These are phyloP conservation scores for Orgyia antiqua DNA, from an alignment of 2,888 invertebrate genomes.

Conservation along the genomic window DNA sequence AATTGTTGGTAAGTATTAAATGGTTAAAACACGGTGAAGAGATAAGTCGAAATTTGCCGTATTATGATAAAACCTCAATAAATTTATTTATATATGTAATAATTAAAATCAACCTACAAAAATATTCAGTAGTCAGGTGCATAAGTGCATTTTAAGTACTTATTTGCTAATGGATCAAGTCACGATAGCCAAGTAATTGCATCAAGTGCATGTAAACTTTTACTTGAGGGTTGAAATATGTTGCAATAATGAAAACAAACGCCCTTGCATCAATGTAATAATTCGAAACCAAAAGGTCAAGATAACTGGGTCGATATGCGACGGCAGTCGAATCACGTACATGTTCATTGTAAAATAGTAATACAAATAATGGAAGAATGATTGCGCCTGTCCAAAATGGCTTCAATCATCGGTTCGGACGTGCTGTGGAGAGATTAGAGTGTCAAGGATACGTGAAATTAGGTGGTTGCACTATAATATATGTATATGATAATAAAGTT, in stretches of 20 bases:
- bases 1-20: too few relatives aligned
- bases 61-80: too few relatives aligned
- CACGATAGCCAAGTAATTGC: constrained; percentile 6
- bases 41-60: too few relatives aligned
- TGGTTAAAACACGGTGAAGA: too few relatives aligned
- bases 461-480: constrained; percentile 19
- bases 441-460: constrained; percentile 50
- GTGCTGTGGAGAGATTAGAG: constrained; percentile 35
- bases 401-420: constrained; percentile 39
- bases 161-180: constrained; percentile 3
- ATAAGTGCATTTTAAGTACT: constrained; percentile 4
- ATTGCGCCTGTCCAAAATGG: constrained; percentile 46
- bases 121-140: background rate
- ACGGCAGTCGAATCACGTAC: constrained; percentile 48
- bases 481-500: background rate
- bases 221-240: constrained; percentile 20
- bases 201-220: constrained; percentile 7
- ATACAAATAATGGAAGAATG: constrained; percentile 39
- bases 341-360: constrained; percentile 37
- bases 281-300: constrained; percentile 42
- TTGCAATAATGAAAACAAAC: constrained; percentile 28
- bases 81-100: too few relatives aligned
- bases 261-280: constrained; percentile 36
- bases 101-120: too few relatives aligned
- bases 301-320: constrained; percentile 42